Conservation (phyloP, 2,888 invertebrate genomes). For the Eristalis pertinax region DNA sequence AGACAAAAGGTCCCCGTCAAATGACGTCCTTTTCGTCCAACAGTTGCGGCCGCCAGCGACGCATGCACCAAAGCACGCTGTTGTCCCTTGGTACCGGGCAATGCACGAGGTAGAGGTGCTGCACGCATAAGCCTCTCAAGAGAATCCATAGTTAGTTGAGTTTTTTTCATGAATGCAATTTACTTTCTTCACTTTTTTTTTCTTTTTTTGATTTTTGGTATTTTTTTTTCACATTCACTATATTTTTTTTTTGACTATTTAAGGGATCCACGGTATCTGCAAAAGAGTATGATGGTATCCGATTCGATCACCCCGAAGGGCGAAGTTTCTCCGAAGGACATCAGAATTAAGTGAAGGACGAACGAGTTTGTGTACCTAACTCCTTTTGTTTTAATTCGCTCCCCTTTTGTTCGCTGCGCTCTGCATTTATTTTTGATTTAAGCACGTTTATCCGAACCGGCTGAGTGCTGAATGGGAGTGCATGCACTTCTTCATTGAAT, state of each 20-base stretch:
- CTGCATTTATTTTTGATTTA: conserved; percentile 3
- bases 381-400: not conserved
- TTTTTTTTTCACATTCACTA: not conserved
- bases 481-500: conserved; percentile 54
- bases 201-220: conserved; percentile 15
- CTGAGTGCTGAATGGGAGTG: not conserved
- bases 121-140: conserved; percentile 90
- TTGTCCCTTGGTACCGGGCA: conserved; percentile 83
- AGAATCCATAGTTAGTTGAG: conserved; percentile 86
- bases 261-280: conserved; percentile 42
- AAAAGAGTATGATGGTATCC: conserved; percentile 71
- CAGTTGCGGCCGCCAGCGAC: conserved; percentile 86
- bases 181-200: conserved; percentile 32
- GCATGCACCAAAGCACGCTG: conserved; percentile 89
- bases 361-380: not conserved
- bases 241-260: conserved; percentile 42
- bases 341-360: conserved; percentile 27
- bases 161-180: conserved; percentile 58
- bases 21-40: conserved; percentile 90
- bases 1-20: conserved; percentile 94
- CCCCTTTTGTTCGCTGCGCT: not conserved
- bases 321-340: conserved; percentile 49
- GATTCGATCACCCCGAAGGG: conserved; percentile 70
- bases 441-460: not conserved
- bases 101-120: conserved; percentile 86